These are phyloP conservation scores for Yponomeuta cagnagella DNA, from an alignment of 2,888 invertebrate species.

Conservation along the genomic window DNA sequence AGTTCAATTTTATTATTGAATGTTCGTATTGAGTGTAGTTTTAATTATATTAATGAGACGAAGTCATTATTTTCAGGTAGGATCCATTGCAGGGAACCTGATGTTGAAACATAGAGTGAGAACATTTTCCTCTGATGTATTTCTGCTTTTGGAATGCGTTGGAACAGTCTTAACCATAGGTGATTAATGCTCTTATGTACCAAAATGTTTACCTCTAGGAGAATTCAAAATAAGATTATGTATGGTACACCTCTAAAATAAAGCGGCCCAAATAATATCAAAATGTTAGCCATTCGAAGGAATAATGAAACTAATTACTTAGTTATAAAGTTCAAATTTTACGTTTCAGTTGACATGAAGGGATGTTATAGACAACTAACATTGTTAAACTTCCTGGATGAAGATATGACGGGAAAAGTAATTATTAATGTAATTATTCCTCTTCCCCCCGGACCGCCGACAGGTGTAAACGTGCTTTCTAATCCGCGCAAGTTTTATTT, in stretches of 20 bases:
- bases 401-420: constrained; percentile 47
- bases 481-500: too few species aligned
- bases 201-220: neutral
- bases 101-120: constrained; percentile 77
- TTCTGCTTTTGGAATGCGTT: constrained; percentile 73
- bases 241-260: neutral
- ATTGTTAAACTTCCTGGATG: constrained; percentile 41
- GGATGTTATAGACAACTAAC: constrained; percentile 30
- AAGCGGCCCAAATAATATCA: too few species aligned
- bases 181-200: constrained; percentile 31
- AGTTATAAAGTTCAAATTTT: neutral
- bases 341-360: constrained; percentile 20
- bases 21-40: neutral
- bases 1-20: neutral
- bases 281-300: too few species aligned
- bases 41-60: neutral
- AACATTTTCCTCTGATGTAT: constrained; percentile 81
- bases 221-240: neutral
- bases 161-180: constrained; percentile 71
- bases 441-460: too few species aligned
- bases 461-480: too few species aligned
- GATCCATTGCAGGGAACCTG: constrained; percentile 80
- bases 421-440: constrained; percentile 41
- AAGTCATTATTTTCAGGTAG: constrained; percentile 54
- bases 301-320: neutral